phyloP scores from a whole-genome alignment of 1,140 invertebrate species.

The Orchestia grillus region DNA sequence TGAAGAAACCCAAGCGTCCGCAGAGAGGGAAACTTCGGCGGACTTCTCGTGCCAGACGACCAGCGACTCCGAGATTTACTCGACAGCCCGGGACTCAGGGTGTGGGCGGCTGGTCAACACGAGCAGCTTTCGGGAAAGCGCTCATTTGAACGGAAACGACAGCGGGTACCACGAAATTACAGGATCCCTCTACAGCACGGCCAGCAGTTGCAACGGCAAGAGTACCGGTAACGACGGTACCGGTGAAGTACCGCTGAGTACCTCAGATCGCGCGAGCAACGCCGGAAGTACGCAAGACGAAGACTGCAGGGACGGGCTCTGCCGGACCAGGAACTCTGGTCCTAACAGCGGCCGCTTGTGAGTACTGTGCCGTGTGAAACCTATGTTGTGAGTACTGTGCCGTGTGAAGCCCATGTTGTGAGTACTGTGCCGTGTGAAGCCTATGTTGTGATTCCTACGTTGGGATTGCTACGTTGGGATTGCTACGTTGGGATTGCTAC shows the following conservation, averaged over 20 bases:
- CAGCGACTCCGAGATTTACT: constrained; percentile 11
- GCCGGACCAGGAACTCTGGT: neutral
- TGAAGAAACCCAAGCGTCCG: neutral
- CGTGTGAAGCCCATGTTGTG: too few relatives aligned
- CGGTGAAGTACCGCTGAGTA: neutral
- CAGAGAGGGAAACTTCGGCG: neutral
- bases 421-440: too few relatives aligned
- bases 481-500: too few relatives aligned
- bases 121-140: neutral
- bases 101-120: neutral
- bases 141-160: neutral
- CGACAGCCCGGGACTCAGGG: neutral
- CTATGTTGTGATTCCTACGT: too few relatives aligned
- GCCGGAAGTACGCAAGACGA: neutral
- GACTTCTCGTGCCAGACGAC: neutral
- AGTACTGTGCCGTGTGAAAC: too few relatives aligned
- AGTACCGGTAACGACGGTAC: neutral
- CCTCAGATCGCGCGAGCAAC: neutral
- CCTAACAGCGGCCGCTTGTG: neutral
- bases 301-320: neutral
- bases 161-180: constrained; percentile 42
- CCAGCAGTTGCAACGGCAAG: neutral
- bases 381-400: too few relatives aligned
- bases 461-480: too few relatives aligned
- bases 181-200: neutral